Percentiles rank a stretch among this genome's conserved stretches.
Conservation (phyloP, 1,140 invertebrate species). For the Trichonephila inaurata region DNA sequence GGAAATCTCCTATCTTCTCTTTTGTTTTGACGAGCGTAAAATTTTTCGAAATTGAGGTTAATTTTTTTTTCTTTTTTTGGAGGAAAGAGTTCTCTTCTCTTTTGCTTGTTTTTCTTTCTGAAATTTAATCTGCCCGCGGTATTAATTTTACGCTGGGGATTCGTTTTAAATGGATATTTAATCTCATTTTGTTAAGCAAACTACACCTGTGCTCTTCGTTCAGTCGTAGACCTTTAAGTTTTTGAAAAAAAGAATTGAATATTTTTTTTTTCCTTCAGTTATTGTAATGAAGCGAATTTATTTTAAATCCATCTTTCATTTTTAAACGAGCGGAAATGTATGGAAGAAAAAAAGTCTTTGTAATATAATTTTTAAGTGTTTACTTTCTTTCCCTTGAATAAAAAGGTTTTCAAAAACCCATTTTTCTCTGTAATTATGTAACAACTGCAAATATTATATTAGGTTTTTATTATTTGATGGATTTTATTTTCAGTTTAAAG, state of each 20-base stretch:
- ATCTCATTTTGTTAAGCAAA: conserved; percentile 57
- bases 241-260: background rate
- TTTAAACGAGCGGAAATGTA: too few species aligned
- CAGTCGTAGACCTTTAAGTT: background rate
- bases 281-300: background rate
- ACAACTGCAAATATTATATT: too few species aligned
- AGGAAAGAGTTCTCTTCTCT: conserved; percentile 30
- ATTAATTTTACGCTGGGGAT: conserved; percentile 62
- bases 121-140: conserved; percentile 57
- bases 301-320: background rate
- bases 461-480: too few species aligned
- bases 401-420: too few species aligned
- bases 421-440: too few species aligned
- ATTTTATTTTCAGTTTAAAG: too few species aligned
- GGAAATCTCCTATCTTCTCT: conserved; percentile 14
- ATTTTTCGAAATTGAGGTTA: conserved; percentile 62
- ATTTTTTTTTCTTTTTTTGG: conserved; percentile 40
- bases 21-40: conserved; percentile 73
- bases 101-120: conserved; percentile 31
- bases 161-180: conserved; percentile 67
- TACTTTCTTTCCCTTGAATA: too few species aligned
- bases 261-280: background rate
- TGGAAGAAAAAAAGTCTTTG: too few species aligned
- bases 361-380: too few species aligned
- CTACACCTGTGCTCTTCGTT: conserved; percentile 14